Evolutionary conservation across 2,113 vertebrate genomes (phyloP), one percentile per base, ranked within the genome.

Genomic region (Rhinopomastus cyanomelas): DNA sequence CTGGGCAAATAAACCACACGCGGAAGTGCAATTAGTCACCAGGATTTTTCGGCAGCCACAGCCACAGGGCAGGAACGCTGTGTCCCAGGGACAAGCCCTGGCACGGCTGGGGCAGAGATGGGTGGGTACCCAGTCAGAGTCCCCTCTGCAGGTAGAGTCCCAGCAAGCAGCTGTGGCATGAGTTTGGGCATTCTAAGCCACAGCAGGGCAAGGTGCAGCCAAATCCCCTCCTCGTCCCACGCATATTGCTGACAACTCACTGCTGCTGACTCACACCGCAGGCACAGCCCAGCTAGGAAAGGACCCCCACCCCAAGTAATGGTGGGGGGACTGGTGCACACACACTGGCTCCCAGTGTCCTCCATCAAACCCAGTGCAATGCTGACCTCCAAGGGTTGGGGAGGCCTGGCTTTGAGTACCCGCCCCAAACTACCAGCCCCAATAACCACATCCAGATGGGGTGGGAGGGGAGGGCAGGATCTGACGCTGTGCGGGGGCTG

Each of bases 1-100:
- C 56, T 66, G 61, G 81, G 93, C 81, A 93, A 90, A 94, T 62
- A 95, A 95, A 86, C 74, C n/a, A 0, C 90, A 59, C 82, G 85
- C 92, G 93, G 95, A 96, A 96, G 80, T 11, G 5, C 76, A 37
- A 67, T 95, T 86, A 95, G 85, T 95, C 95, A 92, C 76, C 2
- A 0, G 55, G 36, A 66, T 60, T 93, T 42, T 82, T 76, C 1
- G 1, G 2, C n/a, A 52, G 36, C 65, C 7, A 0, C 64, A 49
- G 90, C 90, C 5, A 10, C 3, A 2, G 90, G 88, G 85, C 64
- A 52, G 85, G 92, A 92, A 91, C 81, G 1, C 62, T 1, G 2
- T 36, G 87, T 90, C n/a, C 92, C 75, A 56, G 74, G 74, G 52
- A 72, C 84, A 89, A 75, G 93, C 53, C 67, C 44, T 2, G 1